These are phyloP conservation scores for Zosterops pallidus DNA, from an alignment of 2,113 vertebrate species.

Conservation along the genomic window DNA sequence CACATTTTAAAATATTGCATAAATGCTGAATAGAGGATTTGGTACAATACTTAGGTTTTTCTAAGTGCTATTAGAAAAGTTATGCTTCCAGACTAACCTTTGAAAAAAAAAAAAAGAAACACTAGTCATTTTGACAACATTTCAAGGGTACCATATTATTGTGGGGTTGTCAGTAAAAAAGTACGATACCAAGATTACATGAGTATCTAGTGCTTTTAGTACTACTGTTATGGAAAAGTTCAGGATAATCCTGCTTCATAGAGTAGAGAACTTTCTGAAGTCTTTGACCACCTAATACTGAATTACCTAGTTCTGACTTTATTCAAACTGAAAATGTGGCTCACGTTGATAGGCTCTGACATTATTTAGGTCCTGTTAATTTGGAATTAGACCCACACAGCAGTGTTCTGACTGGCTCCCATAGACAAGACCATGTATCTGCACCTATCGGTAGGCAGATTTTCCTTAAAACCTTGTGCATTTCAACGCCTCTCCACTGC, in stretches of 20 bases:
- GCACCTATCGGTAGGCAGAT: background rate
- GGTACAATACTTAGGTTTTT: background rate
- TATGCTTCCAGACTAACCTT: accelerated
- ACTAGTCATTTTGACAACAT: background rate
- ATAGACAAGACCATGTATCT: background rate
- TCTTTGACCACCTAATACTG: background rate
- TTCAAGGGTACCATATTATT: background rate
- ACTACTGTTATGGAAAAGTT: background rate
- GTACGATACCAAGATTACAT: background rate
- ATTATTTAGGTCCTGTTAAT: background rate
- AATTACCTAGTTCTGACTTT: background rate
- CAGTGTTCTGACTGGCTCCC: background rate
- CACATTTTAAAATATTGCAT: background rate
- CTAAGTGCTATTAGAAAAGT: background rate
- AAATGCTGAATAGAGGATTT: background rate
- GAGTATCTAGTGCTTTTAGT: background rate
- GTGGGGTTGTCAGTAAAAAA: background rate
- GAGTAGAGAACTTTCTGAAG: background rate
- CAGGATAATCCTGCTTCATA: background rate
- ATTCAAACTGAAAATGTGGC: background rate
- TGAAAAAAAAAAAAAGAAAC: background rate
- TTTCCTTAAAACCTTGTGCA: background rate
- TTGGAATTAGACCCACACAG: background rate
- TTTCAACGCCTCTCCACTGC: background rate
- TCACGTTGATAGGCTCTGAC: background rate